Conservation (phyloP, 2,113 vertebrate species). For the Orthonyx spaldingii region DNA sequence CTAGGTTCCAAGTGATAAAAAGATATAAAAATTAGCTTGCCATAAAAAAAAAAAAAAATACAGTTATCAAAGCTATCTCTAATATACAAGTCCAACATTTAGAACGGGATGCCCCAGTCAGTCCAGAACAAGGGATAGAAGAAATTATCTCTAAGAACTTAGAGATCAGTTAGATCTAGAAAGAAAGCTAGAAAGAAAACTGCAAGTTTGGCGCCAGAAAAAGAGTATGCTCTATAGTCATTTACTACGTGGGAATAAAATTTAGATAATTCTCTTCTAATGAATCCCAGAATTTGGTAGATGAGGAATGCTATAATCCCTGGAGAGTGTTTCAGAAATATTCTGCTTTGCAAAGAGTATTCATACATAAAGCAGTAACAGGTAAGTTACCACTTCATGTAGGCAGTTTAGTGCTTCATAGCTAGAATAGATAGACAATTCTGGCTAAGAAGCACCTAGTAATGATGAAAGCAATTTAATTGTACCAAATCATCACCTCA, state of each 20-base stretch:
- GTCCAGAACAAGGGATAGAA: background rate
- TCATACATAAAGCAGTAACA: background rate
- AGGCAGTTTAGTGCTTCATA: background rate
- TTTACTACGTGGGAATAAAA: background rate
- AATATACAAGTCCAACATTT: background rate
- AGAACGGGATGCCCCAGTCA: background rate
- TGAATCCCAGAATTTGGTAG: background rate
- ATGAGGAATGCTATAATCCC: background rate
- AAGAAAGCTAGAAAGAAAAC: background rate
- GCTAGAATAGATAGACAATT: background rate
- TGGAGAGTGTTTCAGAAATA: background rate
- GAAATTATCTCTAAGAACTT: background rate
- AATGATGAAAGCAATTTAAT: background rate
- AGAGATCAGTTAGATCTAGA: background rate
- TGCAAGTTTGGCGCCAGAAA: background rate
- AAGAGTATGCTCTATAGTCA: background rate
- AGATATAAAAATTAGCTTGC: background rate
- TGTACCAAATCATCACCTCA: background rate
- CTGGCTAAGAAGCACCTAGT: background rate
- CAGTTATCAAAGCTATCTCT: background rate
- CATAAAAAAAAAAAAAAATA: background rate
- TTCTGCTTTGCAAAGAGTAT: background rate
- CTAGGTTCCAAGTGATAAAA: background rate
- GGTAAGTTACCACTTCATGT: background rate
- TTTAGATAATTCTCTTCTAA: background rate